Evolutionary conservation across 2,888 invertebrate species (phyloP).

Genomic region (Chymomyza caudatula): DNA sequence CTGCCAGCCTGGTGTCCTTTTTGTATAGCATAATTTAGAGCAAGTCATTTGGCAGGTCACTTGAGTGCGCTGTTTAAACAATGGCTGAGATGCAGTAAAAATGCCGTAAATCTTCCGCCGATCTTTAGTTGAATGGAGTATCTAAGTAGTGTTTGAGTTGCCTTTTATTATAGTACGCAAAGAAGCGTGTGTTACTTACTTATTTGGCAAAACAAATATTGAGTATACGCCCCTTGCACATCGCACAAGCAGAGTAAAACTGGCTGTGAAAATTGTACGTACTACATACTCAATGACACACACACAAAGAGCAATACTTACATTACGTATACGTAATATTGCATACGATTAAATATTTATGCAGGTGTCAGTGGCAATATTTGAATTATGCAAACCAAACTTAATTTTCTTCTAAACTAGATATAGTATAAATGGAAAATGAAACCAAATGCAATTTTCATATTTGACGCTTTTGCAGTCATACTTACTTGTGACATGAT

Average conservation of each 20-base stretch:
- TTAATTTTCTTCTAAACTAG: constrained; percentile 47
- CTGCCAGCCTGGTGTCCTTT: background rate
- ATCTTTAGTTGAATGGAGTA: too few species aligned
- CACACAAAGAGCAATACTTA: background rate
- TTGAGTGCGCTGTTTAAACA: background rate
- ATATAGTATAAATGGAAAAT: constrained; percentile 23
- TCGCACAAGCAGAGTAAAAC: background rate
- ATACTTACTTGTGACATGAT: constrained; percentile 29
- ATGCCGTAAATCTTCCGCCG: too few species aligned
- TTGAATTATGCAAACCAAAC: constrained; percentile 42
- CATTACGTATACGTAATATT: constrained; percentile 29
- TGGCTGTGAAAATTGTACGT: background rate
- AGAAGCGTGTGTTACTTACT: background rate
- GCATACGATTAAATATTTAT: background rate
- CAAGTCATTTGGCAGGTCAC: background rate
- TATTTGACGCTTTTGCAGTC: too few species aligned
- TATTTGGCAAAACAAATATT: constrained; percentile 20
- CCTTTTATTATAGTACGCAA: too few species aligned
- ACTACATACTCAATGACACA: constrained; percentile 24
- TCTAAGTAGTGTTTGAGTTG: too few species aligned
- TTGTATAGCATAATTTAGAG: too few species aligned
- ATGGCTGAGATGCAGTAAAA: too few species aligned
- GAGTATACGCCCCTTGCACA: constrained; percentile 29
- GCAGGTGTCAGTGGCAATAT: constrained; percentile 20
- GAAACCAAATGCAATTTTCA: background rate